Evolutionary conservation across 2,888 invertebrate species (phyloP).

Genomic region (Gymnosoma rotundatum): DNA sequence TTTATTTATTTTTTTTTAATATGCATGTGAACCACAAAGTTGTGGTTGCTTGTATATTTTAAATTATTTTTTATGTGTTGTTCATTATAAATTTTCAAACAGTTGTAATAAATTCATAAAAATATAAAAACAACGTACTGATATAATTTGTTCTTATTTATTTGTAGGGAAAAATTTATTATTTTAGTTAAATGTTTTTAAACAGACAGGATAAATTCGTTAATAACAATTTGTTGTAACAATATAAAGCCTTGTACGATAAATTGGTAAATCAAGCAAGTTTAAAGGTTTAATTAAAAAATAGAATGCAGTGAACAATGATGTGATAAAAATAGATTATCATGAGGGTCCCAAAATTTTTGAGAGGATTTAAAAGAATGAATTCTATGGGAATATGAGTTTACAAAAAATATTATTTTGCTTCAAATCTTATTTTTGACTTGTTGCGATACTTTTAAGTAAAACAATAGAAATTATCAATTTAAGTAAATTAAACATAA

Average conservation of each 20-base stretch:
- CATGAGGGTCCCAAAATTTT: no score
- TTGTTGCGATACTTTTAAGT: no score
- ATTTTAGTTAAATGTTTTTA: not conserved
- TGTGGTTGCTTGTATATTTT: conserved; percentile 39
- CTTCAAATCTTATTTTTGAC: no score
- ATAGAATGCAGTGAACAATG: no score
- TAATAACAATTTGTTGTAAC: not conserved
- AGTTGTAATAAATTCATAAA: not conserved
- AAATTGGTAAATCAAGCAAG: not conserved
- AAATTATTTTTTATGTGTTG: conserved; percentile 6
- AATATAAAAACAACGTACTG: not conserved
- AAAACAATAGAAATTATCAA: no score
- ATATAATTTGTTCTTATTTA: not conserved
- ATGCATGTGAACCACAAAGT: conserved; percentile 43
- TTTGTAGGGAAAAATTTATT: not conserved
- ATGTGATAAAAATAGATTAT: no score
- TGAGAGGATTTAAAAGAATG: no score
- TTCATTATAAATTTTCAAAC: not conserved
- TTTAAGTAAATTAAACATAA: no score
- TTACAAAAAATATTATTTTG: no score
- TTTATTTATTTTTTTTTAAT: not conserved
- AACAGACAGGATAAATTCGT: no score
- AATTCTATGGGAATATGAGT: no score
- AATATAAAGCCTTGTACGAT: not conserved
- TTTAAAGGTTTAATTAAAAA: no score